Conservation (phyloP, 2,113 vertebrate genomes). For the Ifrita kowaldi region DNA sequence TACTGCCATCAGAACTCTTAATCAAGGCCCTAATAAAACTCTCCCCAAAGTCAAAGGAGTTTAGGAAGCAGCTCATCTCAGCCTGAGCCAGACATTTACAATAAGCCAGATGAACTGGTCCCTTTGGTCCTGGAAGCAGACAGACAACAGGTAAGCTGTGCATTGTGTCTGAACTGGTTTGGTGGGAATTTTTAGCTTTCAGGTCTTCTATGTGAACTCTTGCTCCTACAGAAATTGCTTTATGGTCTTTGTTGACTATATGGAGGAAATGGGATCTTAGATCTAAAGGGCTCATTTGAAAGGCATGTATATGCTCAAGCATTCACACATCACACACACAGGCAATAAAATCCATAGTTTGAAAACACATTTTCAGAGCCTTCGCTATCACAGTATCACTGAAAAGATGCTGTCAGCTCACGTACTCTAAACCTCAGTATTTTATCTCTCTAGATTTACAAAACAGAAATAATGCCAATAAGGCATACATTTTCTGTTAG, state of each 20-base stretch:
- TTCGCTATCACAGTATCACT: not conserved
- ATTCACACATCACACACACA: constrained; percentile 18
- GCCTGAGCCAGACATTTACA: not conserved
- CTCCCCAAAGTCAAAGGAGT: not conserved
- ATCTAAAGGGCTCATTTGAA: constrained; percentile 43
- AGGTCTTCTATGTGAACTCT: constrained; percentile 40
- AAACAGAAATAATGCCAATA: not conserved
- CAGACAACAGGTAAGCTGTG: constrained; percentile 29
- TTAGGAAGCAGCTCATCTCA: constrained; percentile 16
- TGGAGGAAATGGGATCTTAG: constrained; percentile 51
- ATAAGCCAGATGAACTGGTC: not conserved
- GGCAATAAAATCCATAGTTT: constrained; percentile 8
- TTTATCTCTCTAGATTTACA: not conserved
- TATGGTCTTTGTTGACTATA: constrained; percentile 51
- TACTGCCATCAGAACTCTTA: not conserved
- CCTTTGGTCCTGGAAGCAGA: constrained; percentile 29
- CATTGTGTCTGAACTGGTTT: constrained; percentile 55
- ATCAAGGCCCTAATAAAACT: not conserved
- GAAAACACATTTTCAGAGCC: not conserved
- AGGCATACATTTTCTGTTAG: not conserved
- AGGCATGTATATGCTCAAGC: constrained; percentile 40
- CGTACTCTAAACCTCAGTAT: not conserved
- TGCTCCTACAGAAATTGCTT: constrained; percentile 56
- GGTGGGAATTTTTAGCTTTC: constrained; percentile 55
- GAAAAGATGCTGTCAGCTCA: not conserved